A percentile compares a stretch with the other conserved stretches of the same genome.
phyloP scores from a whole-genome alignment of 2,113 vertebrate genomes.

The Ivindomyrus marchei region DNA sequence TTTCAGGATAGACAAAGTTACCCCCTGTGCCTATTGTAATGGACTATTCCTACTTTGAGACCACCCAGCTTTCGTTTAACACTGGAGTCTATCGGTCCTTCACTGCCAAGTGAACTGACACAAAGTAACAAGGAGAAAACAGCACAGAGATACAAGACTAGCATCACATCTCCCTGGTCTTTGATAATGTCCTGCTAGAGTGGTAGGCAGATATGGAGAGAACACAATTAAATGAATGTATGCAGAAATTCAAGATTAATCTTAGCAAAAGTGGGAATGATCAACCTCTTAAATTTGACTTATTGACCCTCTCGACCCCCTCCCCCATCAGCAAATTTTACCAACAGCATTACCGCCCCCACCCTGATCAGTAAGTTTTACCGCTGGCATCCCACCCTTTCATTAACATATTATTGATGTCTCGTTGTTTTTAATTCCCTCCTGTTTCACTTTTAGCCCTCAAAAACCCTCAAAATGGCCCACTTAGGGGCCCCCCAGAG shows the following conservation, averaged over 20 bases:
- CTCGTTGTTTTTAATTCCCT: not conserved
- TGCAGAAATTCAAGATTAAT: not conserved
- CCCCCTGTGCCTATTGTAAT: not conserved
- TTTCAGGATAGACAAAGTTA: not conserved
- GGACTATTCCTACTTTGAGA: not conserved
- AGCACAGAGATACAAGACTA: not conserved
- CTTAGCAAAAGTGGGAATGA: not conserved
- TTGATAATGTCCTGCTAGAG: not conserved
- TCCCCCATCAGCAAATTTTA: not conserved
- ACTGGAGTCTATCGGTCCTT: not conserved
- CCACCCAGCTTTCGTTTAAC: not conserved
- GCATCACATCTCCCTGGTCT: not conserved
- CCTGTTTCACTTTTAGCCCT: not conserved
- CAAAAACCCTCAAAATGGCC: not conserved
- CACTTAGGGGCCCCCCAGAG: too few relatives aligned
- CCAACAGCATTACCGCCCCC: too few relatives aligned
- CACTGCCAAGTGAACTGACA: not conserved
- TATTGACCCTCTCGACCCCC: not conserved
- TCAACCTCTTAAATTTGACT: not conserved
- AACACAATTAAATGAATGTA: not conserved
- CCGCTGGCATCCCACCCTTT: not conserved
- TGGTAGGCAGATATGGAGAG: not conserved
- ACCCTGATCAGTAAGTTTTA: not conserved
- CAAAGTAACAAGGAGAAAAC: not conserved
- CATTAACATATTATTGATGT: not conserved